Conservation (phyloP, 1,140 invertebrate genomes). For the Diorhabda carinulata region DNA sequence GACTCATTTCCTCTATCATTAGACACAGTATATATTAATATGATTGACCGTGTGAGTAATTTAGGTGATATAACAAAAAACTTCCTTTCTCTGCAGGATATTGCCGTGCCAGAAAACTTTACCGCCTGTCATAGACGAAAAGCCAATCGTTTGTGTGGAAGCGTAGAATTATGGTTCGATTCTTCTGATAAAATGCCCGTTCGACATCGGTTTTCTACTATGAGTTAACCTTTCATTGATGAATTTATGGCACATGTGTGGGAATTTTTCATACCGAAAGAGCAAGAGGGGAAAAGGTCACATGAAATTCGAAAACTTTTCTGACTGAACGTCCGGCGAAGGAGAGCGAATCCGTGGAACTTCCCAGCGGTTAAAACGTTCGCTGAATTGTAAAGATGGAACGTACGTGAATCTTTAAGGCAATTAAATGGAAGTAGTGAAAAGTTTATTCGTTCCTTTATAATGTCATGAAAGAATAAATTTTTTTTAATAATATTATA, state of each 20-base stretch:
- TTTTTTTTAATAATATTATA: no score
- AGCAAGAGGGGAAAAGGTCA: conserved; percentile 1
- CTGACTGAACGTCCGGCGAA: not conserved
- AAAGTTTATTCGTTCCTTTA: no score
- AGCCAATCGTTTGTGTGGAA: conserved; percentile 1
- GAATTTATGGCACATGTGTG: conserved; percentile 8
- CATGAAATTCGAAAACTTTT: not conserved
- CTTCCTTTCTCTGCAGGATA: not conserved
- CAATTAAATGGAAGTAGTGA: no score
- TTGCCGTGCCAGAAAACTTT: conserved; percentile 8
- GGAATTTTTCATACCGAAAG: conserved; percentile 4
- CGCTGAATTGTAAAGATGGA: not conserved
- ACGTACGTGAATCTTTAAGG: no score
- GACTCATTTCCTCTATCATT: no score
- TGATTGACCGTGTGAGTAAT: not conserved
- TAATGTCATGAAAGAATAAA: no score
- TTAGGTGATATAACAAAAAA: not conserved
- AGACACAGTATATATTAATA: no score
- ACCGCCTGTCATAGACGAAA: conserved; percentile 2
- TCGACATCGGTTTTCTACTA: conserved; percentile 5
- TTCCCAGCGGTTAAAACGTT: not conserved
- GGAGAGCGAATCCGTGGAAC: not conserved
- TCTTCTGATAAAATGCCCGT: conserved; percentile 9
- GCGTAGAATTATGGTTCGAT: conserved; percentile 10
- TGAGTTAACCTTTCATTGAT: conserved; percentile 11